These are phyloP conservation scores for Enhydra lutris DNA, from an alignment of 2,113 vertebrate genomes.

Conservation along the genomic window DNA sequence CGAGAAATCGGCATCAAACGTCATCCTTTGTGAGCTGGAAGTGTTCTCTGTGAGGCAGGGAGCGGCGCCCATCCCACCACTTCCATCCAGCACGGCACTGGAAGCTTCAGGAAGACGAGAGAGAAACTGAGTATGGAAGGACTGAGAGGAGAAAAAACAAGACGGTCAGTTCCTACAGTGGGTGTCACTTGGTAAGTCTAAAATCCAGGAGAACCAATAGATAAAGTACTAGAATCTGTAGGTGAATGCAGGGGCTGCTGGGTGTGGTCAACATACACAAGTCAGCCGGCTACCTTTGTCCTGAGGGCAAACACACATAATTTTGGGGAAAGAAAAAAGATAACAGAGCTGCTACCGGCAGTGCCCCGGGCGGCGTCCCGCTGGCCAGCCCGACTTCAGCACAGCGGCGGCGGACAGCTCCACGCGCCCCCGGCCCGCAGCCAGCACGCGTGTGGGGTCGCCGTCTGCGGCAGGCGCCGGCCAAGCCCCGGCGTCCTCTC, in stretches of 20 bases:
- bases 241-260: not conserved
- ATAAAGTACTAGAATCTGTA: not conserved
- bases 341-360: rapidly evolving
- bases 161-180: not conserved
- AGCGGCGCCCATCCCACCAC: rapidly evolving
- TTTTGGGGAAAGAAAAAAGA: not conserved
- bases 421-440: rapidly evolving
- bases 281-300: not conserved
- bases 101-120: not conserved
- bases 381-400: conserved; percentile 20
- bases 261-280: not conserved
- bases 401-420: conserved; percentile 55
- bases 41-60: rapidly evolving
- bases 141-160: not conserved
- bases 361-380: rapidly evolving
- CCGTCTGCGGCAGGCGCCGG: rapidly evolving
- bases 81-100: rapidly evolving
- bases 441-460: rapidly evolving
- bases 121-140: not conserved
- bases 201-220: not conserved
- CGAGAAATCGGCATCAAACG: not conserved
- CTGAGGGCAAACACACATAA: not conserved
- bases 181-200: not conserved
- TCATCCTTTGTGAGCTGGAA: not conserved
- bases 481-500: not conserved